Base-by-base conservation (phyloP, 1,140 invertebrate genomes). In the Neodiprion virginianus region DNA sequence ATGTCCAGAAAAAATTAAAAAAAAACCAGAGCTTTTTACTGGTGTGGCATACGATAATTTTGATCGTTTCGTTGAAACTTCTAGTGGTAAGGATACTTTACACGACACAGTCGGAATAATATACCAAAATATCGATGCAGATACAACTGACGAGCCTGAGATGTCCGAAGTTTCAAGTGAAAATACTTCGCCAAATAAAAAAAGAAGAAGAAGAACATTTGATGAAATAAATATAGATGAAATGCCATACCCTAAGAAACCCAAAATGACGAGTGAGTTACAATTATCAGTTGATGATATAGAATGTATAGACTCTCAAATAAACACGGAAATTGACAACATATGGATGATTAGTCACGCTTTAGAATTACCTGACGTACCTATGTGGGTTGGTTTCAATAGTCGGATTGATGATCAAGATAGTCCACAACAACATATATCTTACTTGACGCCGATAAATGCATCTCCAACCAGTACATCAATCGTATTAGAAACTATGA, bases 401-500 rank as follows among this genome's bases (percentile, higher is more conserved):
- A 73, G 47, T 17, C 72, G 8, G 69, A 73, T 77, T 10, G 28
- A 48, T 0, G 66, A 53, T 8, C 77, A 82, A 68, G 68, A 72
- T n/a, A 67, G 47, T 40, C 12, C 1, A 7, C 76, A 28, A 66
- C 81, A 83, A 73, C 80, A 74, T 75, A 67, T 83, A 67, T 75
- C 49, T 5, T 84, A 84, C 69, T 71, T 84, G 11, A 74, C 79
- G 28, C 72, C 77, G 10, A 86, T 86, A 28, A 86, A 87, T 79
- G 9, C n/a, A n/a, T 85, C 81, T 9, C 83, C 82, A 47, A 87
- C 85, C 68, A 76, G 75, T 74, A 72, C 17, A 48, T 49, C 77
- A 61, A 81, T 86, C 40, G 82, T 88, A 9, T 21, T 71, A 14
- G 78, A 83, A 81, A 87, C 84, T 11, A 78, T 87, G 73, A 70